Evolutionary conservation across 2,113 vertebrate species (phyloP).

Genomic region (Chamaetylas fuelleborni): DNA sequence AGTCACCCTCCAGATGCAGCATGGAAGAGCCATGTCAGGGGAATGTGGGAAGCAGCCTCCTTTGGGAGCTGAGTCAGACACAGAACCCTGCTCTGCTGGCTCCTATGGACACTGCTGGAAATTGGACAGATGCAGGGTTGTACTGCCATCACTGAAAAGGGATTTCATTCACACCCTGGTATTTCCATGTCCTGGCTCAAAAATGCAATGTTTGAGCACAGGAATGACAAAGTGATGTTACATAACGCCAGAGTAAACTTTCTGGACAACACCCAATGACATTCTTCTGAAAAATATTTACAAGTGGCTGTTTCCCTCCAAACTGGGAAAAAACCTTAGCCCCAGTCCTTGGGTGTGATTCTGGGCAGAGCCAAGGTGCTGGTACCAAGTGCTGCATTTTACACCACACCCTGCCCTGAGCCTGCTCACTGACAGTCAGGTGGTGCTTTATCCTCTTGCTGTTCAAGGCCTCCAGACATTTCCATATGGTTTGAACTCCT

Average conservation of each 20-base stretch:
- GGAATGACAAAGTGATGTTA: background rate
- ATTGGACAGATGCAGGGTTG: background rate
- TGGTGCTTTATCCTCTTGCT: background rate
- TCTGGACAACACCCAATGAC: background rate
- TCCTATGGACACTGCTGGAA: background rate
- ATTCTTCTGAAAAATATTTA: background rate
- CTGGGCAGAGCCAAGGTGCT: background rate
- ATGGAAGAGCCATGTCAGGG: background rate
- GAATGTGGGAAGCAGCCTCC: background rate
- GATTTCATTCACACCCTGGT: conserved; percentile 20
- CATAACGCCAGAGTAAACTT: background rate
- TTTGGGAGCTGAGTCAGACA: background rate
- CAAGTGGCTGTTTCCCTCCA: background rate
- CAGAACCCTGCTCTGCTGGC: background rate
- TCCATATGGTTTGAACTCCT: background rate
- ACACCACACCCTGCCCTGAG: background rate
- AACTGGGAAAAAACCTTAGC: rapidly evolving
- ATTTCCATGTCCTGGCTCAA: background rate
- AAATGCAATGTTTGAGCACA: background rate
- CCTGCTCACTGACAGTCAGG: rapidly evolving
- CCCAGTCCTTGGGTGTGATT: background rate
- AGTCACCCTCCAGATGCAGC: background rate
- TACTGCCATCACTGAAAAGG: background rate
- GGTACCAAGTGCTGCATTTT: background rate
- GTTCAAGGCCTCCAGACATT: background rate